Percentiles rank a stretch among this genome's conserved stretches.
Conservation (phyloP, 1,140 invertebrate genomes). For the Limonius californicus region DNA sequence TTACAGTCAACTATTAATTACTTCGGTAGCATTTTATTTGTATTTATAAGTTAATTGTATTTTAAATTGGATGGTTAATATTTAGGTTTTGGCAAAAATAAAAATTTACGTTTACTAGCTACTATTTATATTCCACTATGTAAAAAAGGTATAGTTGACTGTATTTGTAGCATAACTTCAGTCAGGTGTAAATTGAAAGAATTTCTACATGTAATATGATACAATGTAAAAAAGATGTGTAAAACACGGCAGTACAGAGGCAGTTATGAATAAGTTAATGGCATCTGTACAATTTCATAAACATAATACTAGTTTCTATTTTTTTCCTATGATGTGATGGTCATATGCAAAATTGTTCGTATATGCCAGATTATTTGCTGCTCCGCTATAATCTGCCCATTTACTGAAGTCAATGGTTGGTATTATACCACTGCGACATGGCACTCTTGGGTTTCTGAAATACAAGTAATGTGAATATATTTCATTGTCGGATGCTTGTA, state of each 20-base stretch:
- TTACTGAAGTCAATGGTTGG: constrained; percentile 82
- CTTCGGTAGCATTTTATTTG: neutral
- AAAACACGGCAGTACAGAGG: too few species aligned
- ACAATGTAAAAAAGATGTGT: neutral
- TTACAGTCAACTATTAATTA: neutral
- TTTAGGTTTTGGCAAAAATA: neutral
- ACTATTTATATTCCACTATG: too few species aligned
- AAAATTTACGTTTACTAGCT: too few species aligned
- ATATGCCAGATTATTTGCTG: constrained; percentile 50
- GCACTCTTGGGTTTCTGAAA: constrained; percentile 82
- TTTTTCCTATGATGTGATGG: constrained; percentile 54
- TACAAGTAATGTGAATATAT: constrained; percentile 38
- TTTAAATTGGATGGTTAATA: neutral
- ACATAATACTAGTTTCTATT: constrained; percentile 34
- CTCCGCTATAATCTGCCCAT: constrained; percentile 70
- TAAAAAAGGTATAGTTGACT: neutral
- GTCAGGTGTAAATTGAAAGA: neutral
- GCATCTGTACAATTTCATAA: constrained; percentile 24
- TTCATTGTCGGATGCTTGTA: neutral
- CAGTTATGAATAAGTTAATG: constrained; percentile 16
- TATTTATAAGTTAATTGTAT: neutral
- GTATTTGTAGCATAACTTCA: neutral
- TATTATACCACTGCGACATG: constrained; percentile 80
- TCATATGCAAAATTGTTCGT: constrained; percentile 61
- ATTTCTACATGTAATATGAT: neutral